phyloP scores from a whole-genome alignment of 2,113 vertebrate species.

The Synchiropus splendidus region DNA sequence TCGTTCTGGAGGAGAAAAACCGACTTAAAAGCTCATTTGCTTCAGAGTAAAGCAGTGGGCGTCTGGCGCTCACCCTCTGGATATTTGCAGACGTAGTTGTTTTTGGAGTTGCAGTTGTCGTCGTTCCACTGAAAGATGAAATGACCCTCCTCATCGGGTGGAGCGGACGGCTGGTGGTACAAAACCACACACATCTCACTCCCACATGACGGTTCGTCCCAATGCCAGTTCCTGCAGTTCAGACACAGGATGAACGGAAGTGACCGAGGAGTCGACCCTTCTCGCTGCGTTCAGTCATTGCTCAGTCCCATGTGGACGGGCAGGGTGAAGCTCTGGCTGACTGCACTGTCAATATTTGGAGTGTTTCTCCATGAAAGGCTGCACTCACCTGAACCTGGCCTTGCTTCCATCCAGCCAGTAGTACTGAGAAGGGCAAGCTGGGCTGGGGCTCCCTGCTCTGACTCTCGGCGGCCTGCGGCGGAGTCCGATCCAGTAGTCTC shows the following conservation, averaged over 20 bases:
- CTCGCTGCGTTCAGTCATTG: no score
- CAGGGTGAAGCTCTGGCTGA: neutral
- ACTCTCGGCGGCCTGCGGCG: constrained; percentile 53
- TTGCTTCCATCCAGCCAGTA: constrained; percentile 82
- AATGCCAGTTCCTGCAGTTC: constrained; percentile 81
- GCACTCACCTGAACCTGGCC: constrained; percentile 80
- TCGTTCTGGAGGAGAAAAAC: constrained; percentile 47
- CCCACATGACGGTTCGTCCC: constrained; percentile 88
- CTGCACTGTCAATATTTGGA: constrained; percentile 14
- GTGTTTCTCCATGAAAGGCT: no score
- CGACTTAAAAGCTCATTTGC: neutral
- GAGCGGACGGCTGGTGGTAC: constrained; percentile 78
- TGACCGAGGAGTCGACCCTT: no score
- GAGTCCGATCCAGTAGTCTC: constrained; percentile 93
- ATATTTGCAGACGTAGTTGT: constrained; percentile 98
- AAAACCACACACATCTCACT: constrained; percentile 83
- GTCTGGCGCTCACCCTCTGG: constrained; percentile 64
- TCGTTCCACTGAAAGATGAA: constrained; percentile 90
- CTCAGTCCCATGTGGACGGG: neutral
- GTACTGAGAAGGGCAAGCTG: constrained; percentile 70
- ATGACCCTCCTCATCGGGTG: constrained; percentile 64
- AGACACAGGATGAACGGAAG: neutral
- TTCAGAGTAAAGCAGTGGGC: neutral
- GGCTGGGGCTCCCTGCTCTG: constrained; percentile 36
- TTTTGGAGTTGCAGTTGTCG: constrained; percentile 82